These are phyloP conservation scores for Artibeus jamaicensis DNA, from an alignment of 2,797 vertebrate genomes.

Conservation along the genomic window DNA sequence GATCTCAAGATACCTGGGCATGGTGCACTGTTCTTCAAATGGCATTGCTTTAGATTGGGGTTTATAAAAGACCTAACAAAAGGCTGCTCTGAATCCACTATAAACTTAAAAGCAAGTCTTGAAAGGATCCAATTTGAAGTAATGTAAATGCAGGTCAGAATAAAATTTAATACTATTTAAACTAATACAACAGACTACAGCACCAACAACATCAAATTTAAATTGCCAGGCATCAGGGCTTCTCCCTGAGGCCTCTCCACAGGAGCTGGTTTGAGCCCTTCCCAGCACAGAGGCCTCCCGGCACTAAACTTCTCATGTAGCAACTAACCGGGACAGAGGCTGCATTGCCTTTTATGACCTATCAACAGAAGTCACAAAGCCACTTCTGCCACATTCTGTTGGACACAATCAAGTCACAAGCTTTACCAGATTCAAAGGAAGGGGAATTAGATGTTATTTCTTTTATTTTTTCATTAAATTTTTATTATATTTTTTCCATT, in stretches of 20 bases:
- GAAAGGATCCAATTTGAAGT: background rate
- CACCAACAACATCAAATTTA: background rate
- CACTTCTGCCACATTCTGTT: background rate
- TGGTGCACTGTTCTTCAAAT: background rate
- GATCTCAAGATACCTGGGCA: background rate
- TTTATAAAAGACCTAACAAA: background rate
- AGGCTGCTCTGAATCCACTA: background rate
- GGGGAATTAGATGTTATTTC: background rate
- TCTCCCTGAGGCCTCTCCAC: background rate
- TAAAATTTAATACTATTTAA: constrained; percentile 3
- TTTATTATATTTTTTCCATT: background rate
- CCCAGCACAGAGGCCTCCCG: background rate
- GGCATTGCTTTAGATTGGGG: background rate
- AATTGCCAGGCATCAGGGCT: background rate
- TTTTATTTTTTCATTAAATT: background rate
- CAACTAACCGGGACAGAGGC: background rate
- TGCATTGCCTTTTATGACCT: background rate
- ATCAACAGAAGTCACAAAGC: background rate
- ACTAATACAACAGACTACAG: background rate
- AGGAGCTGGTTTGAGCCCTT: background rate
- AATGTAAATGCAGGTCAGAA: background rate
- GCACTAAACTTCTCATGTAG: background rate
- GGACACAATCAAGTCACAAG: background rate
- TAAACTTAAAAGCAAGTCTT: background rate
- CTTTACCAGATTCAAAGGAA: background rate